Conservation (phyloP, 2,113 vertebrate species). For the Takifugu flavidus region DNA sequence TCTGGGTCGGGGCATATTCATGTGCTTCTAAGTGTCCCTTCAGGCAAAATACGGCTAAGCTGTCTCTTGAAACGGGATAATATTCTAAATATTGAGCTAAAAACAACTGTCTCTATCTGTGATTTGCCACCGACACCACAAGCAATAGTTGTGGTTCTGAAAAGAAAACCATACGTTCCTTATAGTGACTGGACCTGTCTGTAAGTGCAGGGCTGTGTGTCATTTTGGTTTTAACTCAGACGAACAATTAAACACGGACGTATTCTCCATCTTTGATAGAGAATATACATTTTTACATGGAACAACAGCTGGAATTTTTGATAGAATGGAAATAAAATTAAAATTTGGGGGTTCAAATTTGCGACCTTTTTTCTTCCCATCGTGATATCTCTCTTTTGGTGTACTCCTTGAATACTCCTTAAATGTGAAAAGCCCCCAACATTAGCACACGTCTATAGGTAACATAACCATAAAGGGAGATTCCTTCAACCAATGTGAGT, state of each 20-base stretch:
- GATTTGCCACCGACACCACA: conserved; percentile 4
- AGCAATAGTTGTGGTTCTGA: conserved; percentile 3
- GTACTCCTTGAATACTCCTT: too few species aligned
- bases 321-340: background rate
- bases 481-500: conserved; percentile 2
- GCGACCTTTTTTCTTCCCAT: too few species aligned
- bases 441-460: too few species aligned
- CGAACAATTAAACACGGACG: too few species aligned
- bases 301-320: too few species aligned
- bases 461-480: background rate
- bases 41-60: conserved; percentile 64
- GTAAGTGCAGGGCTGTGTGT: conserved; percentile 1
- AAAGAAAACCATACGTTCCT: conserved; percentile 13
- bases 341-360: too few species aligned
- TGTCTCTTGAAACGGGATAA: conserved; percentile 61
- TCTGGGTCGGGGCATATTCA: conserved; percentile 71
- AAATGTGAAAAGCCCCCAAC: too few species aligned
- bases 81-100: conserved; percentile 32
- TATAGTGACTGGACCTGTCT: conserved; percentile 19
- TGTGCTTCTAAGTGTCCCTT: conserved; percentile 71
- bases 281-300: too few species aligned
- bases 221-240: conserved; percentile 15
- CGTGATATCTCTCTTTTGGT: too few species aligned
- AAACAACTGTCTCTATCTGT: conserved; percentile 25
- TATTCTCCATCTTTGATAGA: too few species aligned